A percentile compares a stretch with the other conserved stretches of the same genome.
Evolutionary conservation across 2,797 vertebrate species (phyloP).

Genomic region (Artibeus lituratus): DNA sequence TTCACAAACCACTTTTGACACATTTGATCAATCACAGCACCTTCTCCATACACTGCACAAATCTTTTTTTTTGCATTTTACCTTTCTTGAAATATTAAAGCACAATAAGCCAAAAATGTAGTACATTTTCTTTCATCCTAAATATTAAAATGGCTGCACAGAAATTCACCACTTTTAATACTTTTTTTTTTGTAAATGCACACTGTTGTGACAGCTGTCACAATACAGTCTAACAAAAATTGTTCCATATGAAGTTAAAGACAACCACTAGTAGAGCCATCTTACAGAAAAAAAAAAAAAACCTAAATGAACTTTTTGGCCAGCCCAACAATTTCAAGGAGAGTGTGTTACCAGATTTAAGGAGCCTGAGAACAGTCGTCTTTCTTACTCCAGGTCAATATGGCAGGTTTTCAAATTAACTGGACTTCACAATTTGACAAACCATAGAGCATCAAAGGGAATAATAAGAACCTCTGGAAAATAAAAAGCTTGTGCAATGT

Average conservation of each 20-base stretch:
- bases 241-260: background rate
- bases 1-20: background rate
- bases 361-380: background rate
- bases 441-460: background rate
- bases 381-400: constrained; percentile 7
- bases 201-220: background rate
- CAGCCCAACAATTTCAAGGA: background rate
- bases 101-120: background rate
- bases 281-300: background rate
- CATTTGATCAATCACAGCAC: background rate
- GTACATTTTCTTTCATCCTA: background rate
- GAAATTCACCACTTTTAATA: background rate
- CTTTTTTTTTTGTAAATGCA: background rate
- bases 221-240: background rate
- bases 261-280: background rate
- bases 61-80: background rate
- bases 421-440: background rate
- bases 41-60: background rate
- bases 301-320: background rate
- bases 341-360: background rate
- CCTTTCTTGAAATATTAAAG: background rate
- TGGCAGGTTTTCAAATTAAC: constrained; percentile 23
- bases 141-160: background rate
- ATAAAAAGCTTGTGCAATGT: constrained; percentile 45
- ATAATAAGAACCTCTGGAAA: background rate